A percentile compares a stretch with the other conserved stretches of the same genome.
Evolutionary conservation across 1,140 invertebrate species (phyloP).

Genomic region (Brachionus plicatilis): DNA sequence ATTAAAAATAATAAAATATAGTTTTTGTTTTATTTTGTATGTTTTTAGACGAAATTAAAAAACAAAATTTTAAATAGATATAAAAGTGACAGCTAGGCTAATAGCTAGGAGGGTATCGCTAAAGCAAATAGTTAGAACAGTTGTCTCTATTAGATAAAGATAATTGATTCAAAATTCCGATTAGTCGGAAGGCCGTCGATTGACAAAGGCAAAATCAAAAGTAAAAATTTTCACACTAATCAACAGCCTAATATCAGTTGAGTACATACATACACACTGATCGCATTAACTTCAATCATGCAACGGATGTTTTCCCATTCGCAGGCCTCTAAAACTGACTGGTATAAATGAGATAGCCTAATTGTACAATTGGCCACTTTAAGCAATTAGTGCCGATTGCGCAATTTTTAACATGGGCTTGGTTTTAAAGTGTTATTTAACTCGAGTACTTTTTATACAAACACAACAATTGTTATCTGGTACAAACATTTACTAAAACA

Average conservation of each 20-base stretch:
- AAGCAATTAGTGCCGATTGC: neutral
- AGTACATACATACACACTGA: neutral
- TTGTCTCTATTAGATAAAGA: neutral
- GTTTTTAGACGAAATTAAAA: no score
- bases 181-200: neutral
- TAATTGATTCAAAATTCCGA: neutral
- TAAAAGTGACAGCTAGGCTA: no score
- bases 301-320: neutral
- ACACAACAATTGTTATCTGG: neutral
- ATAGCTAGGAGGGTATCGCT: neutral
- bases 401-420: neutral
- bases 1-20: no score
- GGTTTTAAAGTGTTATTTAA: slow-evolving; percentile 23
- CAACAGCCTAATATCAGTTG: neutral
- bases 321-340: neutral
- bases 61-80: no score
- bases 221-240: neutral
- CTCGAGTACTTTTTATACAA: neutral
- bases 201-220: neutral
- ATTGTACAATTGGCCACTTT: neutral
- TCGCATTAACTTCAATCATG: neutral
- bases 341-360: neutral
- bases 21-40: no score
- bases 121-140: neutral
- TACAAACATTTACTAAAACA: neutral